phyloP scores from a whole-genome alignment of 2,797 vertebrate species.

The Iguana delicatissima region DNA sequence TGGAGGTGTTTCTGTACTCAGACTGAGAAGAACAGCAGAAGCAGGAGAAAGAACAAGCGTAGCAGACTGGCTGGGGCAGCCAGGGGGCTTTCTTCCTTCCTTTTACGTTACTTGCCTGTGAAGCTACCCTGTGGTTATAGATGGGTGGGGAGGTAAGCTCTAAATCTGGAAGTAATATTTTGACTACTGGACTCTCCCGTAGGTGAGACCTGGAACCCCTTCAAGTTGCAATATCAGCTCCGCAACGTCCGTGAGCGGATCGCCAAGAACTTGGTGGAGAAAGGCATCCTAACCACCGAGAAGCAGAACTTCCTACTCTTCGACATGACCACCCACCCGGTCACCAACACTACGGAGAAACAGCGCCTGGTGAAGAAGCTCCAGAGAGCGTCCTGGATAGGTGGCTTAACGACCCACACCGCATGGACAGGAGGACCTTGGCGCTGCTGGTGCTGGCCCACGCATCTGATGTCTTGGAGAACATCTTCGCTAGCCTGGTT shows the following conservation, averaged over 20 bases:
- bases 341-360: constrained; percentile 83
- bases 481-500: constrained; percentile 77
- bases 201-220: constrained; percentile 89
- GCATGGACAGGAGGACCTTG: constrained; percentile 82
- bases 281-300: constrained; percentile 85
- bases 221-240: constrained; percentile 87
- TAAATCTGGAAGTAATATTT: not conserved
- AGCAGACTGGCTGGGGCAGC: too few relatives aligned
- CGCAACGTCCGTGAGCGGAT: constrained; percentile 85
- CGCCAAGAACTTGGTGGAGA: constrained; percentile 86
- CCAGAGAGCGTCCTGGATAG: constrained; percentile 84
- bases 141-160: fast-evolving
- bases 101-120: not conserved
- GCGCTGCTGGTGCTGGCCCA: constrained; percentile 85
- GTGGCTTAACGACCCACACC: constrained; percentile 83
- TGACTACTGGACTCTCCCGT: not conserved
- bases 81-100: not conserved
- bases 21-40: too few relatives aligned
- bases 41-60: too few relatives aligned
- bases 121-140: not conserved
- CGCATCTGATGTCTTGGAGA: constrained; percentile 85
- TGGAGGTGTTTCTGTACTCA: too few relatives aligned
- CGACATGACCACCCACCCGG: constrained; percentile 87
- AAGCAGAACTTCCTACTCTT: constrained; percentile 89
- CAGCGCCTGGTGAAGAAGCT: constrained; percentile 83